Evolutionary conservation across 1,140 invertebrate genomes (phyloP).

Genomic region (Apis cerana): DNA sequence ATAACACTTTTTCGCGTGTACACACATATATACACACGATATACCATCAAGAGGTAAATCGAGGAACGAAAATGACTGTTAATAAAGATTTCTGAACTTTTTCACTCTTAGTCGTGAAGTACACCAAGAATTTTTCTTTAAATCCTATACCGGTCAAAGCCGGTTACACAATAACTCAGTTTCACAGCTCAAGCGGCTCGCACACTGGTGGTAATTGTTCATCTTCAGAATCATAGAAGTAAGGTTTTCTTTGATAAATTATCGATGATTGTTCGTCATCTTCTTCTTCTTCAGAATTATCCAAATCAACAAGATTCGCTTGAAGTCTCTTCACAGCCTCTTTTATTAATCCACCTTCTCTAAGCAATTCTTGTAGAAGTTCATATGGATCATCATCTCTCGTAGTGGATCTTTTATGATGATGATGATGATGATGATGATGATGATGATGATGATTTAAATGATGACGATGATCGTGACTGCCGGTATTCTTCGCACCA

Average conservation of each 20-base stretch:
- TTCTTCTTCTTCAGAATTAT: slow-evolving; percentile 76
- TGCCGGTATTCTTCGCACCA: slow-evolving; percentile 58
- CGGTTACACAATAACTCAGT: slow-evolving; percentile 5
- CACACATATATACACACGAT: not conserved
- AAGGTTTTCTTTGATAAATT: slow-evolving; percentile 67
- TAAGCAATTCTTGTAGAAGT: slow-evolving; percentile 84
- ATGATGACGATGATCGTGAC: slow-evolving; percentile 53
- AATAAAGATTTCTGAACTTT: slow-evolving; percentile 21
- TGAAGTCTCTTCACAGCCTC: slow-evolving; percentile 87
- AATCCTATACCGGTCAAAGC: not conserved
- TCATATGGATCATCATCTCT: slow-evolving; percentile 85
- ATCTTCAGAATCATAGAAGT: slow-evolving; percentile 72
- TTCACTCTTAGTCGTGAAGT: not conserved
- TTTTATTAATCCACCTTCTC: slow-evolving; percentile 86
- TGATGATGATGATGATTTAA: slow-evolving; percentile 39
- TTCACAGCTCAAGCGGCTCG: slow-evolving; percentile 69
- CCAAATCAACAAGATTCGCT: slow-evolving; percentile 78
- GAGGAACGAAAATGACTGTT: slow-evolving; percentile 3
- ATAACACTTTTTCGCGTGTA: slow-evolving; percentile 6
- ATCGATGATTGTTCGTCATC: slow-evolving; percentile 68
- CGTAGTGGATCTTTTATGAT: slow-evolving; percentile 69
- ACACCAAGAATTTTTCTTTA: not conserved
- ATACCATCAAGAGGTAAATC: not conserved
- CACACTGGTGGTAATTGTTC: slow-evolving; percentile 70
- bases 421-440: slow-evolving; percentile 51